These are phyloP conservation scores for Actinernus sp. DNA, from an alignment of 92 coral and sea anemone species.

Conservation along the genomic window DNA sequence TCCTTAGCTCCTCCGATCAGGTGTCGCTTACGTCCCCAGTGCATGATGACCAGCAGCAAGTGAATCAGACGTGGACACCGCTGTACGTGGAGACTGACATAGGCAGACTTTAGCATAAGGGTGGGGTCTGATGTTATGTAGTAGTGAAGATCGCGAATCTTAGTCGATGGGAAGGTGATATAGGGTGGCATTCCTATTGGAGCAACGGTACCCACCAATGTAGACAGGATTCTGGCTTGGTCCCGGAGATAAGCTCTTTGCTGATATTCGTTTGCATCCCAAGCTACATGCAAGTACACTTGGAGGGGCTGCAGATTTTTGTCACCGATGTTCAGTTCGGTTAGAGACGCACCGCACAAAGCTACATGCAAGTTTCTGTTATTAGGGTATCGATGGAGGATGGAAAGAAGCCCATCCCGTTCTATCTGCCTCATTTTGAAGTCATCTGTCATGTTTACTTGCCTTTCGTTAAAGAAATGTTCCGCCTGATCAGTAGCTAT, in stretches of 20 bases:
- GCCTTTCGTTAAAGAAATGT: not conserved
- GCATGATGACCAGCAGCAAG: conserved; percentile 69
- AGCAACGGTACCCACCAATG: not conserved
- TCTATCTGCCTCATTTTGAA: conserved; percentile 39
- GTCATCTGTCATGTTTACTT: conserved; percentile 29
- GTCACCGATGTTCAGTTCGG: conserved; percentile 64
- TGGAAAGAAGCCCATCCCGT: conserved; percentile 13
- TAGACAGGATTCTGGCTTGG: not conserved
- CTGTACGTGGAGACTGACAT: conserved; percentile 69
- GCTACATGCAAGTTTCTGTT: conserved; percentile 7
- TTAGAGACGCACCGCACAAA: conserved; percentile 65
- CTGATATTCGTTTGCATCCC: conserved; percentile 24
- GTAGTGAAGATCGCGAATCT: conserved; percentile 2
- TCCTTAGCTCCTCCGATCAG: conserved; percentile 43
- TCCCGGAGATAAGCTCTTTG: conserved; percentile 6
- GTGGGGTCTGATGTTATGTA: conserved; percentile 50
- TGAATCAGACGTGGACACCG: conserved; percentile 77
- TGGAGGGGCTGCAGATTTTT: conserved; percentile 44
- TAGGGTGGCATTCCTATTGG: conserved; percentile 1
- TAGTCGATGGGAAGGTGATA: not conserved
- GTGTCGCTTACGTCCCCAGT: conserved; percentile 81
- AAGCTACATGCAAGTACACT: conserved; percentile 40
- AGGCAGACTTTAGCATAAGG: conserved; percentile 57
- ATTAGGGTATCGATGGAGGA: not conserved
- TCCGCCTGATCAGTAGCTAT: conserved; percentile 66